These are phyloP conservation scores for Hassar affinis DNA, from an alignment of 2,113 vertebrate genomes.

Conservation along the genomic window DNA sequence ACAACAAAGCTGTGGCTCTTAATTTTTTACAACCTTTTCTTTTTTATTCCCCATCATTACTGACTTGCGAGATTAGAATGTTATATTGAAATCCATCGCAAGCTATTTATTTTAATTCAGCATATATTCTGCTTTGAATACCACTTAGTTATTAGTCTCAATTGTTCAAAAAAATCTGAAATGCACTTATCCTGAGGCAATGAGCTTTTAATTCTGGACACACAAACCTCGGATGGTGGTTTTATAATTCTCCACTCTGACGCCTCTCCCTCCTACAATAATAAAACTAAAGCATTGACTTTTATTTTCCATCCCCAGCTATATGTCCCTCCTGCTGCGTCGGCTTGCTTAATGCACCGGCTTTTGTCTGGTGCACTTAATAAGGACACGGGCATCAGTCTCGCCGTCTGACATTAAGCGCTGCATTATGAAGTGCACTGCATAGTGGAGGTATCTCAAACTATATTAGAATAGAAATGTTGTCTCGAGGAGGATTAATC, in stretches of 20 bases:
- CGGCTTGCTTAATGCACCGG: slow-evolving; percentile 15
- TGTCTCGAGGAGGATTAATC: background rate
- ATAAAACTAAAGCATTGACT: slow-evolving; percentile 70
- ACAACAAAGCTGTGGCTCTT: slow-evolving; percentile 51
- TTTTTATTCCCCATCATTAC: slow-evolving; percentile 62
- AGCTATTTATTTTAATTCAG: slow-evolving; percentile 53
- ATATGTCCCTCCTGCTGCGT: slow-evolving; percentile 47
- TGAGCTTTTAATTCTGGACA: slow-evolving; percentile 57
- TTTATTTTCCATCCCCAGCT: slow-evolving; percentile 61
- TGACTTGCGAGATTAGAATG: slow-evolving; percentile 50
- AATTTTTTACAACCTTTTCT: slow-evolving; percentile 53
- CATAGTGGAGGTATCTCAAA: slow-evolving; percentile 3
- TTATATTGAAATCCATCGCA: slow-evolving; percentile 57
- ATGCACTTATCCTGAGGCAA: slow-evolving; percentile 29
- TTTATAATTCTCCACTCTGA: slow-evolving; percentile 60
- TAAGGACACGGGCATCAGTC: slow-evolving; percentile 22
- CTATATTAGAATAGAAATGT: background rate
- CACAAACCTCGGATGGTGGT: slow-evolving; percentile 41
- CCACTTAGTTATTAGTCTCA: slow-evolving; percentile 40
- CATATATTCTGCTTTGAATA: slow-evolving; percentile 53
- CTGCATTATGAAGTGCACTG: slow-evolving; percentile 8
- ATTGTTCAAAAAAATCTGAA: slow-evolving; percentile 14
- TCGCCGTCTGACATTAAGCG: slow-evolving; percentile 22
- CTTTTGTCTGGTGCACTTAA: slow-evolving; percentile 17
- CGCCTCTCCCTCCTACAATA: slow-evolving; percentile 57